Evolutionary conservation across 2,888 invertebrate species (phyloP).

Genomic region (Lucinisca nassula): DNA sequence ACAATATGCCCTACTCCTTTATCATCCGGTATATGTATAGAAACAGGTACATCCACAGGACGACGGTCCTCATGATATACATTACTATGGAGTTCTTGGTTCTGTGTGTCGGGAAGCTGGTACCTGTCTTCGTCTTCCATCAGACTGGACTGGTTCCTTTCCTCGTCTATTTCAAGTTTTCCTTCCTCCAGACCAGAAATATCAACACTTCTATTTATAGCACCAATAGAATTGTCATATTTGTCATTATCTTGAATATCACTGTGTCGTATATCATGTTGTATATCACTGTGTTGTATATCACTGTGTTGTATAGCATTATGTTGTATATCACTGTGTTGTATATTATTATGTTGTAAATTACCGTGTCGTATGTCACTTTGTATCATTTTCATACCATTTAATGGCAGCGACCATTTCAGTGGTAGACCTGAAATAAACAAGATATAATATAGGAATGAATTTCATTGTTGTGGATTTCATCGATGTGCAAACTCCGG

Average conservation of each 20-base stretch:
- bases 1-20: slow-evolving; percentile 33
- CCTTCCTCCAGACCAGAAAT: slow-evolving; percentile 53
- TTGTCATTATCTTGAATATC: not conserved
- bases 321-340: not conserved
- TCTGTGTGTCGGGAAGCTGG: slow-evolving; percentile 68
- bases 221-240: not conserved
- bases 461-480: too few species aligned
- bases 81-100: slow-evolving; percentile 46
- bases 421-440: not conserved
- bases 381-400: not conserved
- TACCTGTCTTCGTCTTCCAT: slow-evolving; percentile 63
- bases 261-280: not conserved
- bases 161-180: slow-evolving; percentile 61
- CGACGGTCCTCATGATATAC: not conserved
- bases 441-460: too few species aligned
- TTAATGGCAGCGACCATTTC: not conserved
- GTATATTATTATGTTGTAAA: not conserved
- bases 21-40: slow-evolving; percentile 35
- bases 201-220: slow-evolving; percentile 14
- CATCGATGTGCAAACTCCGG: too few species aligned
- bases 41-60: not conserved
- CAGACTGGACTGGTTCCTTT: slow-evolving; percentile 54
- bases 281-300: not conserved
- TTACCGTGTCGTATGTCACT: not conserved
- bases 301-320: not conserved